These are phyloP conservation scores for Belgica antarctica DNA, from an alignment of 2,888 invertebrate genomes.

Conservation along the genomic window DNA sequence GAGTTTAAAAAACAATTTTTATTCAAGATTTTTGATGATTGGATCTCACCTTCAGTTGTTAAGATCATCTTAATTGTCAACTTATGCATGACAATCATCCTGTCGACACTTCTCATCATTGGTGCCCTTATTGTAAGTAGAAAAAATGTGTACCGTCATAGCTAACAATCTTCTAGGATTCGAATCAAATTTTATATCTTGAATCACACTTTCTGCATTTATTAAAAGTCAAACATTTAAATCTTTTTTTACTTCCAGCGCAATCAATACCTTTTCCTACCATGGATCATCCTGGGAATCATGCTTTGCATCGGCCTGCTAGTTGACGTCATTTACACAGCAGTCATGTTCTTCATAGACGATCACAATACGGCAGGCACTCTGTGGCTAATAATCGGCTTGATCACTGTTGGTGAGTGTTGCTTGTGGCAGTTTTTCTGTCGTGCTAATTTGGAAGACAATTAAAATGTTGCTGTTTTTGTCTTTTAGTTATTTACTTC, in stretches of 20 bases:
- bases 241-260: conserved; percentile 58
- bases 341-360: conserved; percentile 70
- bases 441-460: background rate
- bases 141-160: too few relatives aligned
- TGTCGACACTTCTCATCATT: conserved; percentile 71
- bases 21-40: conserved; percentile 65
- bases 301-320: conserved; percentile 74
- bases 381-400: conserved; percentile 63
- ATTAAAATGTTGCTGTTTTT: too few relatives aligned
- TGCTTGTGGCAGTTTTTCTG: too few relatives aligned
- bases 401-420: conserved; percentile 64
- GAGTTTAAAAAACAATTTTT: background rate
- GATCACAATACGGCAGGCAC: conserved; percentile 59
- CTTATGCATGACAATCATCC: conserved; percentile 77
- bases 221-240: conserved; percentile 2
- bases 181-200: conserved; percentile 2
- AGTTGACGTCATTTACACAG: conserved; percentile 76
- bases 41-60: conserved; percentile 66
- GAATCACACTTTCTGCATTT: background rate
- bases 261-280: conserved; percentile 78
- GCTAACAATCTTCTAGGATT: too few relatives aligned
- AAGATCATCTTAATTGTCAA: conserved; percentile 77
- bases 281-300: conserved; percentile 79
- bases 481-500: conserved; percentile 69
- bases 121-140: conserved; percentile 70